Percentiles rank a stretch among this genome's conserved stretches.
These are phyloP conservation scores for Telenomus remus DNA, from an alignment of 1,140 invertebrate species.

Conservation along the genomic window DNA sequence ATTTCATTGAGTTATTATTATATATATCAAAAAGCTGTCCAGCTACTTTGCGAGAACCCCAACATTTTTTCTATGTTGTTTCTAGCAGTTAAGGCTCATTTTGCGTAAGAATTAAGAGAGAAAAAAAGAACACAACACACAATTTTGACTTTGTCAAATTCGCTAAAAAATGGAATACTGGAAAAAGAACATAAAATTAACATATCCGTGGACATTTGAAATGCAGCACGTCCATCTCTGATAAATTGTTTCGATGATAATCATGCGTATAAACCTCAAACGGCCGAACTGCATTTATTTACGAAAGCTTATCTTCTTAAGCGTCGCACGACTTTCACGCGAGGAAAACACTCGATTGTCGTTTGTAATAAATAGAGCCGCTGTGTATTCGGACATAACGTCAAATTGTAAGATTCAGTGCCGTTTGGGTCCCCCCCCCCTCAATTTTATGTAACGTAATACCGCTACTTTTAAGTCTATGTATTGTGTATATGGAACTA, in stretches of 20 bases:
- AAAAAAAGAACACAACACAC: neutral
- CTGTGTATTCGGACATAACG: slow-evolving; percentile 54
- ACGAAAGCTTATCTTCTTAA: slow-evolving; percentile 34
- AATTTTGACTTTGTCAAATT: slow-evolving; percentile 57
- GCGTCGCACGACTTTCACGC: slow-evolving; percentile 41
- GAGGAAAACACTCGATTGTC: slow-evolving; percentile 31
- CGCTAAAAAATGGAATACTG: slow-evolving; percentile 17
- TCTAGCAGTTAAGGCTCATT: slow-evolving; percentile 40
- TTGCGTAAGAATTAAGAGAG: slow-evolving; percentile 20
- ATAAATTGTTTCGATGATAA: slow-evolving; percentile 18
- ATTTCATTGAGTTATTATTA: slow-evolving; percentile 17
- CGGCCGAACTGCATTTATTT: slow-evolving; percentile 56
- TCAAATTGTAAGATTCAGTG: slow-evolving; percentile 65
- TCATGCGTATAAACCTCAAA: slow-evolving; percentile 23
- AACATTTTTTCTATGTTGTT: slow-evolving; percentile 42
- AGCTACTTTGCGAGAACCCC: slow-evolving; percentile 12
- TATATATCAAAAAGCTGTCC: slow-evolving; percentile 14
- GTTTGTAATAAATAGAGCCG: slow-evolving; percentile 33
- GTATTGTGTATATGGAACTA: slow-evolving; percentile 75
- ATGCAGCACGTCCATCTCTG: slow-evolving; percentile 40
- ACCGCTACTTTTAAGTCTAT: slow-evolving; percentile 71
- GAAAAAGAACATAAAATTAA: slow-evolving; percentile 2
- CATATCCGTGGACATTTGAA: slow-evolving; percentile 35
- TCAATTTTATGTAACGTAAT: slow-evolving; percentile 65
- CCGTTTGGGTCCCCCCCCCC: slow-evolving; percentile 58